Conservation (phyloP, 2,888 invertebrate genomes). For the Cantharis flavilabris region DNA sequence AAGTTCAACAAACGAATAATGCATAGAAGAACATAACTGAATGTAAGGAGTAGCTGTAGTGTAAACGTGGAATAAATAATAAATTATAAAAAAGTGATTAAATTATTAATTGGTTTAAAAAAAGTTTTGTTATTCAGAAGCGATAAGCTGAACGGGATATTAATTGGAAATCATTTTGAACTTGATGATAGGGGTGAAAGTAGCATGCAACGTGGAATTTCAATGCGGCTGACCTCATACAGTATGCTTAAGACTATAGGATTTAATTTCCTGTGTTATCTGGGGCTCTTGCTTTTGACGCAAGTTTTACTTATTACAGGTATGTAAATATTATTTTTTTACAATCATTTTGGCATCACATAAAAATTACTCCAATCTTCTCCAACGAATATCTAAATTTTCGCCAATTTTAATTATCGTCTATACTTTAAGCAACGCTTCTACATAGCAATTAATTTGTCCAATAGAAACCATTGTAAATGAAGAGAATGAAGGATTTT, state of each 20-base stretch:
- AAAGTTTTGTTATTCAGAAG: constrained; percentile 12
- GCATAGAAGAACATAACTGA: constrained; percentile 4
- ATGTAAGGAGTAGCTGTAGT: constrained; percentile 4
- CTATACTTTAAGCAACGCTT: not conserved
- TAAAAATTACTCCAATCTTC: not conserved
- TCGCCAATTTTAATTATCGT: not conserved
- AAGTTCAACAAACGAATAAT: constrained; percentile 16
- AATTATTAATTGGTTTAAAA: constrained; percentile 10
- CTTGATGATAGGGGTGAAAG: constrained; percentile 21
- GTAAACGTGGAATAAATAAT: constrained; percentile 7
- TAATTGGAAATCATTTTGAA: not conserved
- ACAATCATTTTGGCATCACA: not conserved
- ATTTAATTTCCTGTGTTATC: constrained; percentile 32
- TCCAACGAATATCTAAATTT: not conserved
- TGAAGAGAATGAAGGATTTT: not conserved
- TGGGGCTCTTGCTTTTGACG: constrained; percentile 29
- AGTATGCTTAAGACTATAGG: constrained; percentile 39
- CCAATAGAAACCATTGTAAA: too few relatives aligned
- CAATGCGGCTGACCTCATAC: constrained; percentile 44
- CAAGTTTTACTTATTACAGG: constrained; percentile 6
- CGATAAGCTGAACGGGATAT: not conserved
- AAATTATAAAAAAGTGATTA: constrained; percentile 1
- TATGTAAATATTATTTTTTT: not conserved
- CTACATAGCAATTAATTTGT: not conserved
- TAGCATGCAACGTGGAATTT: constrained; percentile 35